phyloP scores from a whole-genome alignment of 2,113 vertebrate species.

The Hippocampus comes region DNA sequence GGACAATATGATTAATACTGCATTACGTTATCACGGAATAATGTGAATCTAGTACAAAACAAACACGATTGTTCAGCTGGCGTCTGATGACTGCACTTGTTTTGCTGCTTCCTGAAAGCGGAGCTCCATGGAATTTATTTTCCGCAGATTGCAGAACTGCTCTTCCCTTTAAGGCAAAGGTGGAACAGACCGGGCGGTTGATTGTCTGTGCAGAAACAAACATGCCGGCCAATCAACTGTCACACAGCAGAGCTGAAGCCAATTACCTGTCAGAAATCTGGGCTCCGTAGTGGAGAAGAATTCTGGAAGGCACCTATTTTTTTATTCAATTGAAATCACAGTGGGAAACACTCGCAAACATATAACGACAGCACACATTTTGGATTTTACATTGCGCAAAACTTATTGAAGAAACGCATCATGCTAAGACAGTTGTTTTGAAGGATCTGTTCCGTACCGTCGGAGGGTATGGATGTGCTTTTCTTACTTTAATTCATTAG shows the following conservation, averaged over 20 bases:
- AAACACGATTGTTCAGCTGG: neutral
- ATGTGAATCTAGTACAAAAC: neutral
- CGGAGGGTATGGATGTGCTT: neutral
- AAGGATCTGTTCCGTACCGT: neutral
- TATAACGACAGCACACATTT: neutral
- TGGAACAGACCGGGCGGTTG: conserved; percentile 2
- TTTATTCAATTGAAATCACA: neutral
- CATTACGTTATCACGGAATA: neutral
- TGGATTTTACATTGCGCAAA: neutral
- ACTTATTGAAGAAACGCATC: neutral
- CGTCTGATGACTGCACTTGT: neutral
- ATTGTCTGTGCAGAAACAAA: conserved; percentile 8
- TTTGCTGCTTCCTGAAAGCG: neutral
- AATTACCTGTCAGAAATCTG: conserved; percentile 8
- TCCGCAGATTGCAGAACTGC: neutral
- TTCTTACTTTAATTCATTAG: neutral
- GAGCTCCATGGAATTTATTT: neutral
- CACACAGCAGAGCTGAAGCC: neutral
- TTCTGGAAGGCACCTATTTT: neutral
- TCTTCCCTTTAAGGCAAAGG: neutral
- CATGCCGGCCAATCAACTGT: neutral
- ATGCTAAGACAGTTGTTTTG: neutral
- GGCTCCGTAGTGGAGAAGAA: neutral
- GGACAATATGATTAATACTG: neutral
- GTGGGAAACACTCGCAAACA: neutral